phyloP scores from a whole-genome alignment of 2,113 vertebrate genomes.

The Grallaria varia region DNA sequence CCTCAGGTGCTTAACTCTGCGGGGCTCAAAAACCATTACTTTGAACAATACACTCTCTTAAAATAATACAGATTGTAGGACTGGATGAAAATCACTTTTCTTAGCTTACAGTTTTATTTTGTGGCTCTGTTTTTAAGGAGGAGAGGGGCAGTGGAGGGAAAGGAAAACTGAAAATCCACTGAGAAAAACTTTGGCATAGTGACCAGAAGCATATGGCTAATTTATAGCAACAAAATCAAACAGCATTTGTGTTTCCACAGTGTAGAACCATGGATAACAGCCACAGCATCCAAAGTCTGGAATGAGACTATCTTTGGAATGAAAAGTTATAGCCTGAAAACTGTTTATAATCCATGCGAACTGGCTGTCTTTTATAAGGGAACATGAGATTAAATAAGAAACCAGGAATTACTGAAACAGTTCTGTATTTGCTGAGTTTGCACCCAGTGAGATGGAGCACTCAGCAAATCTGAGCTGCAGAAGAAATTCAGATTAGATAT shows the following conservation, averaged over 20 bases:
- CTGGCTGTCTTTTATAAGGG: slow-evolving; percentile 41
- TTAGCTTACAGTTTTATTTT: neutral
- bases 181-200: neutral
- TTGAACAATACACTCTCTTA: neutral
- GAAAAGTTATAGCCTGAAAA: slow-evolving; percentile 41
- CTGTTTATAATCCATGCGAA: slow-evolving; percentile 43
- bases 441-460: neutral
- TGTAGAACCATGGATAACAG: neutral
- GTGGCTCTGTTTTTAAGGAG: neutral
- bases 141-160: neutral
- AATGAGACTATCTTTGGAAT: slow-evolving; percentile 2
- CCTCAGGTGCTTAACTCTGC: neutral
- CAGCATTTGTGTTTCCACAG: neutral
- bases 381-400: slow-evolving; percentile 59
- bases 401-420: slow-evolving; percentile 28
- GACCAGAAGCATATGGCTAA: neutral
- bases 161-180: neutral
- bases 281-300: neutral
- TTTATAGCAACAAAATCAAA: neutral
- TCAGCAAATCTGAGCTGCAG: neutral
- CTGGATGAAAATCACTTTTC: neutral
- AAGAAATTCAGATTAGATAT: slow-evolving; percentile 46
- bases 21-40: neutral
- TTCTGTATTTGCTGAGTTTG: neutral
- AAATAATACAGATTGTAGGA: neutral